Evolutionary conservation across 2,113 vertebrate genomes (phyloP).

Genomic region (Gasterosteus nipponicus): DNA sequence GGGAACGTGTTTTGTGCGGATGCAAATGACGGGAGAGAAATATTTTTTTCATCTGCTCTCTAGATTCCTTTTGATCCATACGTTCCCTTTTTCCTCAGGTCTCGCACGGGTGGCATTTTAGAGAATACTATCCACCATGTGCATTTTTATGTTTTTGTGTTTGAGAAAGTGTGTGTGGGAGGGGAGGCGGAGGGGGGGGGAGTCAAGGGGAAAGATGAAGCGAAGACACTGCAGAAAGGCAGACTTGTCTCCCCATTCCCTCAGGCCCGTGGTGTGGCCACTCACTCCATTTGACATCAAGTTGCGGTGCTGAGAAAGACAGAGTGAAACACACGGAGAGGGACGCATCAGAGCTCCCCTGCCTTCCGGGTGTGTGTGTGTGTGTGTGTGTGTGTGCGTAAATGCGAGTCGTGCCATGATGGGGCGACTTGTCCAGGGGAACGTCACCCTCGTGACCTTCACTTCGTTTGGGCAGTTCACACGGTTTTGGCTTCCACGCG

Average conservation of each 20-base stretch:
- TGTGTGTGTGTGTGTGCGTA: conserved; percentile 54
- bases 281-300: conserved; percentile 79
- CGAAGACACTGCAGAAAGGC: conserved; percentile 62
- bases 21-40: neutral
- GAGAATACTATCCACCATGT: conserved; percentile 22
- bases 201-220: conserved; percentile 59
- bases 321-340: conserved; percentile 65
- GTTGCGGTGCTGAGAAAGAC: conserved; percentile 69
- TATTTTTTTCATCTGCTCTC: neutral
- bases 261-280: conserved; percentile 74
- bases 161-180: neutral
- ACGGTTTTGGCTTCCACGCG: conserved; percentile 50
- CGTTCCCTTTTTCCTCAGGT: neutral
- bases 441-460: conserved; percentile 71
- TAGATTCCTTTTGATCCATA: conserved; percentile 19
- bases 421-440: conserved; percentile 70
- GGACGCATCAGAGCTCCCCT: conserved; percentile 68
- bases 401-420: conserved; percentile 74
- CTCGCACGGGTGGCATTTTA: conserved; percentile 16
- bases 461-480: conserved; percentile 67
- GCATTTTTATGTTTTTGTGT: conserved; percentile 13
- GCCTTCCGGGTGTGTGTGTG: conserved; percentile 68
- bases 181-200: neutral
- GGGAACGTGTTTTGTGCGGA: neutral
- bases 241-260: conserved; percentile 73